A percentile compares a stretch with the other conserved stretches of the same genome.
phyloP scores from a whole-genome alignment of 2,888 invertebrate species.

The Cinara cedri region DNA sequence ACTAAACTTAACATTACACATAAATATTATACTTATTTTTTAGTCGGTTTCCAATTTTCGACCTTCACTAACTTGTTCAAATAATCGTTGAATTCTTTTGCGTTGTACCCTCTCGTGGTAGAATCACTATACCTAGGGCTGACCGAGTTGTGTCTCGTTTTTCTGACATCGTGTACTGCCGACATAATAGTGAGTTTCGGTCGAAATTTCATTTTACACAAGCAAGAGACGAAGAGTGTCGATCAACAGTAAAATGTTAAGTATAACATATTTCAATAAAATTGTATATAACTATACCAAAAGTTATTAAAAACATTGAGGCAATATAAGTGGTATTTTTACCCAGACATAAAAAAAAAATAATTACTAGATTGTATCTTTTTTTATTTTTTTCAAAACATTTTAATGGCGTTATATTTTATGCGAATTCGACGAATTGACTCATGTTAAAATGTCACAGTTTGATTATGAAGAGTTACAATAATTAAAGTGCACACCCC shows the following conservation, averaged over 20 bases:
- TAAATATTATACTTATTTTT: background rate
- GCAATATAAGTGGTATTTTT: background rate
- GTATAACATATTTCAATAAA: background rate
- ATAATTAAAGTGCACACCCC: constrained; percentile 24
- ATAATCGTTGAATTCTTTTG: constrained; percentile 51
- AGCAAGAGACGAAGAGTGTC: background rate
- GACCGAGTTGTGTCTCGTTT: constrained; percentile 28
- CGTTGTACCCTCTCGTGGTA: background rate
- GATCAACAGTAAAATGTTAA: background rate
- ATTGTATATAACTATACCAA: background rate
- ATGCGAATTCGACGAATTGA: background rate
- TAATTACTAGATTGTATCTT: constrained; percentile 6
- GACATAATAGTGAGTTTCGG: constrained; percentile 25
- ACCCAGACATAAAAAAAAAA: background rate
- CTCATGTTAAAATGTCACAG: constrained; percentile 17
- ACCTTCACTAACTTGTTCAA: constrained; percentile 41
- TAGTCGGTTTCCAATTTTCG: background rate
- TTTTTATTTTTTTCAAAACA: background rate
- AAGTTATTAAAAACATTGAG: too few relatives aligned
- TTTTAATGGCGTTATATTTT: background rate
- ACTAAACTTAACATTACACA: background rate
- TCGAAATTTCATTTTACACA: constrained; percentile 14
- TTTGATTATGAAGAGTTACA: background rate
- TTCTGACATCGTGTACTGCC: constrained; percentile 34
- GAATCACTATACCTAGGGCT: background rate